phyloP scores from a whole-genome alignment of 2,888 invertebrate species.

The Aleiodes leptofemur region DNA sequence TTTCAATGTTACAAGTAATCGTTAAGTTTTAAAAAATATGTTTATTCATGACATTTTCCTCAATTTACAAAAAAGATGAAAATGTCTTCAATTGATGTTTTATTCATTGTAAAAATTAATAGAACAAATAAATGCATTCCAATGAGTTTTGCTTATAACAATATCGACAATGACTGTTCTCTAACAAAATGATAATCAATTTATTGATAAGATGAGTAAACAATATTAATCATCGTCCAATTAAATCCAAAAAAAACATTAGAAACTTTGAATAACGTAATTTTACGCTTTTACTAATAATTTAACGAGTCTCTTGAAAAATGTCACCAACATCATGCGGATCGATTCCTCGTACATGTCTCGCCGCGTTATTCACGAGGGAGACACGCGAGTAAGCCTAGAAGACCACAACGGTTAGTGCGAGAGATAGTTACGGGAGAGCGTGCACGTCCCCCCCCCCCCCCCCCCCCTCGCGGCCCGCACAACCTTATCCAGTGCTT shows the following conservation, averaged over 20 bases:
- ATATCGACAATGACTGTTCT: too few species aligned
- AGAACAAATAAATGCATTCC: too few species aligned
- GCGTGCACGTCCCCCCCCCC: constrained; percentile 62
- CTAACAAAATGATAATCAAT: too few species aligned
- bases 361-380: constrained; percentile 17
- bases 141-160: too few species aligned
- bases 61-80: too few species aligned
- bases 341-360: constrained; percentile 12
- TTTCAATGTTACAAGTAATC: too few species aligned
- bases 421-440: constrained; percentile 65
- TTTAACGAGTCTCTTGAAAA: constrained; percentile 60
- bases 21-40: too few species aligned
- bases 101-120: too few species aligned
- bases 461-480: constrained; percentile 44
- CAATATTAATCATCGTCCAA: too few species aligned
- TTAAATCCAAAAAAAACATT: background rate
- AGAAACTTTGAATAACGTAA: constrained; percentile 39
- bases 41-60: too few species aligned
- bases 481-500: constrained; percentile 61
- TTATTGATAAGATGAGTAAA: too few species aligned
- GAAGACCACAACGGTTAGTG: constrained; percentile 17
- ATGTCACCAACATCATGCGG: constrained; percentile 59
- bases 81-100: too few species aligned
- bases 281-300: constrained; percentile 69
- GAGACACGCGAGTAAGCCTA: constrained; percentile 31